A percentile compares a stretch with the other conserved stretches of the same genome.
Conservation (phyloP, 2,888 invertebrate genomes). For the Tiliacea citrago region DNA sequence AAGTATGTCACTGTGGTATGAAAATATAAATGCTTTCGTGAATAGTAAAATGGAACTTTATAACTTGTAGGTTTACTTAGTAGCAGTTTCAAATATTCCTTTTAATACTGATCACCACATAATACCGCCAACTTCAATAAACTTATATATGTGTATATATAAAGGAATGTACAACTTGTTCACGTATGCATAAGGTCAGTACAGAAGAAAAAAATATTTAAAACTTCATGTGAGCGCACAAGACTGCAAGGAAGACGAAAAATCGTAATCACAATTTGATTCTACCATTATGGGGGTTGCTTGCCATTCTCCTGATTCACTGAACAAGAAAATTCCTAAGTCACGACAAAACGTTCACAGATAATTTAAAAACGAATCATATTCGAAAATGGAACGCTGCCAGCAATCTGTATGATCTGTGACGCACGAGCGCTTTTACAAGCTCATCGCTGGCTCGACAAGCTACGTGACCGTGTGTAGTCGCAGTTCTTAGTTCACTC, state of each 20-base stretch:
- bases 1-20: conserved; percentile 19
- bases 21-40: too few species aligned
- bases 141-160: too few species aligned
- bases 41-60: too few species aligned
- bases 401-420: conserved; percentile 69
- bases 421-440: conserved; percentile 75
- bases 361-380: conserved; percentile 67
- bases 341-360: conserved; percentile 64
- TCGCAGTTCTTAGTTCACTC: conserved; percentile 56
- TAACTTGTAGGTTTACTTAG: too few species aligned
- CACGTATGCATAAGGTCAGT: too few species aligned
- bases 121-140: too few species aligned
- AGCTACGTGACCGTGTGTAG: conserved; percentile 75
- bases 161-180: too few species aligned
- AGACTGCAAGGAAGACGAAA: conserved; percentile 26
- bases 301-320: conserved; percentile 53
- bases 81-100: too few species aligned
- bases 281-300: conserved; percentile 39
- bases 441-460: conserved; percentile 67
- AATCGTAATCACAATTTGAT: conserved; percentile 45
- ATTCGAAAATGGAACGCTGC: conserved; percentile 68
- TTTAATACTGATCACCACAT: too few species aligned
- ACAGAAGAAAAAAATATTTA: too few species aligned
- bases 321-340: conserved; percentile 61
- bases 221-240: conserved; percentile 1